phyloP scores from a whole-genome alignment of 2,888 invertebrate species.

The Agrochola lychnidis region DNA sequence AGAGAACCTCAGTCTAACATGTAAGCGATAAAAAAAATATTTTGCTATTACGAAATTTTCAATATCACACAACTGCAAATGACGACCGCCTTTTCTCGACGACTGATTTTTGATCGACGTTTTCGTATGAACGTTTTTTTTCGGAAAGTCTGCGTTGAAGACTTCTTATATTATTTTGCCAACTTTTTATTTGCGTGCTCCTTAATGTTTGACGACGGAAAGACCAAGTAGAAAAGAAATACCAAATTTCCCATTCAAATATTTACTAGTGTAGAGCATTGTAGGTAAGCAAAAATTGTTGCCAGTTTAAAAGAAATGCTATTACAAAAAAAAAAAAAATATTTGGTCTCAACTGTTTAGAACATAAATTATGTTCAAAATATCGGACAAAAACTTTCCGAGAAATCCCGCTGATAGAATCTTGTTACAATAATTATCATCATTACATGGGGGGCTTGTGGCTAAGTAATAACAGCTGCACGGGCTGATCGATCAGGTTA shows the following conservation, averaged over 20 bases:
- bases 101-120: too few species aligned
- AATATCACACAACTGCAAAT: conserved; percentile 1
- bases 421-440: neutral
- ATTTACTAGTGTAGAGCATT: neutral
- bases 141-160: neutral
- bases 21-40: neutral
- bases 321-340: neutral
- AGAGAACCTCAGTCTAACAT: too few species aligned
- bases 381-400: neutral
- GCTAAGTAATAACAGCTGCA: too few species aligned
- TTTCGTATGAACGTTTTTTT: neutral
- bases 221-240: neutral
- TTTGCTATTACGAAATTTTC: neutral
- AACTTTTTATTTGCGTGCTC: neutral
- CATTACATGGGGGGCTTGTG: too few species aligned
- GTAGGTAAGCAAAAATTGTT: neutral
- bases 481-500: too few species aligned
- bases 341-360: neutral
- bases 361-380: neutral
- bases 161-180: neutral
- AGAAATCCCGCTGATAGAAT: neutral
- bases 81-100: neutral
- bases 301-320: neutral
- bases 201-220: too few species aligned
- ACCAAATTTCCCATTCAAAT: neutral